These are phyloP conservation scores for Euphonia xanthogaster DNA, from an alignment of 2,797 vertebrate species.

Conservation along the genomic window DNA sequence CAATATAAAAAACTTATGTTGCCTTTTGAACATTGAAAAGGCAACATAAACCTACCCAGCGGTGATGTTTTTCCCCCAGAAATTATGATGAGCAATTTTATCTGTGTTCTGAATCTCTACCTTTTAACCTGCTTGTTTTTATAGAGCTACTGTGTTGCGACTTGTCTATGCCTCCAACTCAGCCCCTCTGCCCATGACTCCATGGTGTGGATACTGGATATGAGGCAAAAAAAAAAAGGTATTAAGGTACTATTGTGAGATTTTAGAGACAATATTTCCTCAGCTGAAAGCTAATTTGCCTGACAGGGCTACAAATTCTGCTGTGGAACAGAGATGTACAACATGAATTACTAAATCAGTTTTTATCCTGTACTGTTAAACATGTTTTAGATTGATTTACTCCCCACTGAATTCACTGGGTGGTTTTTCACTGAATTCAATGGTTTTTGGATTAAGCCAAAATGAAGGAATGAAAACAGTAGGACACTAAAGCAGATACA, in stretches of 20 bases:
- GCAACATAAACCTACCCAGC: neutral
- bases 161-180: neutral
- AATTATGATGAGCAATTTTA: neutral
- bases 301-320: neutral
- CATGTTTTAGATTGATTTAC: neutral
- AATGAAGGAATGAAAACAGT: neutral
- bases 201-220: neutral
- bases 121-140: neutral
- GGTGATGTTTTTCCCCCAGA: neutral
- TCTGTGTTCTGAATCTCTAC: neutral
- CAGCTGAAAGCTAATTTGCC: neutral
- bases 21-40: neutral
- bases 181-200: neutral
- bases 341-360: slow-evolving; percentile 21
- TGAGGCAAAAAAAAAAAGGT: neutral
- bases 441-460: neutral
- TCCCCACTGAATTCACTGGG: neutral
- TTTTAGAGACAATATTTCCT: neutral
- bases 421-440: slow-evolving; percentile 33
- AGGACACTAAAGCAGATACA: neutral
- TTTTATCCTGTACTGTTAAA: neutral
- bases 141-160: neutral
- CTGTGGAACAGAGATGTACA: slow-evolving; percentile 1
- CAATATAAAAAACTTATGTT: neutral
- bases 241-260: neutral